Base-by-base conservation (phyloP, 1,140 invertebrate species). In the Anastatus disparis region DNA sequence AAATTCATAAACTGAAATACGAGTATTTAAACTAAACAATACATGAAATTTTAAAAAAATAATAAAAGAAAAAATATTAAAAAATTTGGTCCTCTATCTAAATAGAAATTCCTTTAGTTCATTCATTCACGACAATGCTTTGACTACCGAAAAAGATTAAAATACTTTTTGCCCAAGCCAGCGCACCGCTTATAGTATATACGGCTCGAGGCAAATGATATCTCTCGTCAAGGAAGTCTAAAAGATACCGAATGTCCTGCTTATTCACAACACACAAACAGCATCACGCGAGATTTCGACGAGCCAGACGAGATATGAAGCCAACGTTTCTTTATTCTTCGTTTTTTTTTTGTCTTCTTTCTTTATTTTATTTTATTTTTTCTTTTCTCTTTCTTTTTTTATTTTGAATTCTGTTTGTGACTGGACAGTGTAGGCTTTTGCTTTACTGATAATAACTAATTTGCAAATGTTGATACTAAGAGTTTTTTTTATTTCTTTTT, bases 241-340 rank as follows among this genome's bases (percentile, higher is more conserved):
- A 20, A 74, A 82, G 84, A 85, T 86, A 86, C 77, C 70, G 77
- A n/a, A 84, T 82, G 82, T 86, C 84, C 84, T 84, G 84, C 82
- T 81, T 81, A 81, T 84, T n/a, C n/a, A n/a, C n/a, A n/a, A n/a
- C n/a, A 83, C 80, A 83, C 64, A 65, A 55, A 70, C 38, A 70
- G 55, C 59, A 62, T 61, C 66, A 42, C 50, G 15, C 31, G 67
- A 70, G 58, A 62, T 62, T 70, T 62, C 48, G 40, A 62, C n/a
- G 31, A 61, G 44, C 53, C 67, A 61, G 59, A 56, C 52, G 68
- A 64, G 68, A 70, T 70, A 70, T 20, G 4, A 35, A 15, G 13
- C 35, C n/a, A 44, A 12, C 46, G 24, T 50, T 46, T 46, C 31
- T 59, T 59, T 59, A 38, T 61, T 40, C 9, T 17, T n/a, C n/a